Percentiles rank a stretch among this genome's conserved stretches.
Evolutionary conservation across 2,797 vertebrate genomes (phyloP).

Genomic region (Sternarchorhynchus goeldii): DNA sequence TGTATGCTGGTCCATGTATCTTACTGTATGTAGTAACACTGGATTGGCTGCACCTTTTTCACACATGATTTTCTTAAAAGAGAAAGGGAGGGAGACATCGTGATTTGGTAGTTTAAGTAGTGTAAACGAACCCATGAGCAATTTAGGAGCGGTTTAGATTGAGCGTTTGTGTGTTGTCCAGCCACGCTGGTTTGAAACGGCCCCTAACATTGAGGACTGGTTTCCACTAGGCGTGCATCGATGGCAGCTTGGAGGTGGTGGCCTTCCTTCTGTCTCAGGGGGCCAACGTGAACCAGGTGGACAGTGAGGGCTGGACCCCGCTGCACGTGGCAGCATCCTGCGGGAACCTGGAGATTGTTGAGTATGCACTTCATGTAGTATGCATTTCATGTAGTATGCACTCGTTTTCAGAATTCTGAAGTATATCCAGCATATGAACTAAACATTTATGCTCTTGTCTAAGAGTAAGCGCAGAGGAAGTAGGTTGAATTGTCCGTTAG

Average conservation of each 20-base stretch:
- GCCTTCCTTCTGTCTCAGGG: slow-evolving; percentile 82
- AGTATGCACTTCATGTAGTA: slow-evolving; percentile 73
- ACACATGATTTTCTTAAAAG: too few species aligned
- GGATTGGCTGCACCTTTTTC: too few species aligned
- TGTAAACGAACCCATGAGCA: too few species aligned
- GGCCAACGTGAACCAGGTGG: slow-evolving; percentile 85
- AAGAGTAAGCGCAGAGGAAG: too few species aligned
- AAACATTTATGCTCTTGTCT: too few species aligned
- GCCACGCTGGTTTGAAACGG: neutral
- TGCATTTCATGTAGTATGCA: neutral
- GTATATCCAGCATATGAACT: neutral
- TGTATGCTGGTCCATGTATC: too few species aligned
- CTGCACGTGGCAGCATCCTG: slow-evolving; percentile 90
- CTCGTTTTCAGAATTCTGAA: neutral
- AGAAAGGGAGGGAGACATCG: too few species aligned
- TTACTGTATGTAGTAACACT: too few species aligned
- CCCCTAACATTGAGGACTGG: neutral
- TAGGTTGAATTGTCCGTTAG: too few species aligned
- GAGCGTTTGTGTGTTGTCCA: slow-evolving; percentile 6
- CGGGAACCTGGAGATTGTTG: slow-evolving; percentile 84
- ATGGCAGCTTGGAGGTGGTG: slow-evolving; percentile 88
- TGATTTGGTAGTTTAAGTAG: too few species aligned
- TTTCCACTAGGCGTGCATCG: slow-evolving; percentile 84
- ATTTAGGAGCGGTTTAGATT: too few species aligned
- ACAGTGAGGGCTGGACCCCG: slow-evolving; percentile 92